phyloP scores from a whole-genome alignment of 2,888 invertebrate species.

The Latrodectus elegans region DNA sequence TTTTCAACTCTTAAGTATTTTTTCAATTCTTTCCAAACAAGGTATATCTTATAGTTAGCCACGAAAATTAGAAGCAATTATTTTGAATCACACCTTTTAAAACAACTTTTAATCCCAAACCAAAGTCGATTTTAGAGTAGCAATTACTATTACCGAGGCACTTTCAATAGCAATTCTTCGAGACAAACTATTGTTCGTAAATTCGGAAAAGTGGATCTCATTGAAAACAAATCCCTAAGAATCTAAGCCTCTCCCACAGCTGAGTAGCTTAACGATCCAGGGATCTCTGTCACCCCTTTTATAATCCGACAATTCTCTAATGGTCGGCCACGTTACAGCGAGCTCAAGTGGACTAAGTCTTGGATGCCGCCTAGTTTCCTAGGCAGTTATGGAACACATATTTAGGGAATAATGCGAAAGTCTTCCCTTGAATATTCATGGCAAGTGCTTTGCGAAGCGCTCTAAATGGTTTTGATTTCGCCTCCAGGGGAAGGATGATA shows the following conservation, averaged over 20 bases:
- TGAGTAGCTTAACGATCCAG: slow-evolving; percentile 52
- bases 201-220: slow-evolving; percentile 28
- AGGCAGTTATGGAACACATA: slow-evolving; percentile 10
- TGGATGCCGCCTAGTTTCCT: neutral
- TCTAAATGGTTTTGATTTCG: slow-evolving; percentile 3
- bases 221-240: slow-evolving; percentile 43
- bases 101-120: neutral
- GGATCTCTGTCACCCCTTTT: slow-evolving; percentile 36
- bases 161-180: slow-evolving; percentile 36
- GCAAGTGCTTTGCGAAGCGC: neutral
- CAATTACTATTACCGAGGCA: slow-evolving; percentile 16
- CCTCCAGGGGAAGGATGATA: neutral
- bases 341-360: no score
- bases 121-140: neutral
- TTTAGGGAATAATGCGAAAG: neutral
- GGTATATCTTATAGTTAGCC: no score
- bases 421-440: neutral
- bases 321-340: neutral
- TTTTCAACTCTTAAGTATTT: no score
- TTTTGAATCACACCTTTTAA: neutral
- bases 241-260: slow-evolving; percentile 46
- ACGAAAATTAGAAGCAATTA: neutral
- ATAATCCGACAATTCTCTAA: slow-evolving; percentile 21
- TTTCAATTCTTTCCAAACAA: no score
- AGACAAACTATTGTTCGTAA: slow-evolving; percentile 29